Evolutionary conservation across 1,140 invertebrate genomes (phyloP).

Genomic region (Megalopta genalis): DNA sequence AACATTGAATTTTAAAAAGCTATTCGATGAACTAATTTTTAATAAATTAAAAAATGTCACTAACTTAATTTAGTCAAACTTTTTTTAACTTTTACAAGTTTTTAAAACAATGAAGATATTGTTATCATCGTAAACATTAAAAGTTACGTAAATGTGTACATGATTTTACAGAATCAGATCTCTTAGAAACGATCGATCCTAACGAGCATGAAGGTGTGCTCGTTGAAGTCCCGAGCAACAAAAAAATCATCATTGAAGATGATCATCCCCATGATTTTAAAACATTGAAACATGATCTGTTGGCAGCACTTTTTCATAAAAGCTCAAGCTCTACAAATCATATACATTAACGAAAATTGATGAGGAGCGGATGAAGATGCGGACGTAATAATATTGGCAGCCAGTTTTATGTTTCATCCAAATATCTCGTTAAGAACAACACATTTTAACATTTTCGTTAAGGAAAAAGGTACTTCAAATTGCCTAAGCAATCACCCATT

Average conservation of each 20-base stretch:
- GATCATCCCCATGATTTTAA: neutral
- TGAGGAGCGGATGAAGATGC: neutral
- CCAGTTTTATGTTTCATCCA: neutral
- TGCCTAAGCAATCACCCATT: too few species aligned
- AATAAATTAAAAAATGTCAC: too few species aligned
- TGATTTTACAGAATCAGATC: conserved; percentile 26
- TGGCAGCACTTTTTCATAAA: neutral
- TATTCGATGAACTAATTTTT: too few species aligned
- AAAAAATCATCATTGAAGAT: conserved; percentile 20
- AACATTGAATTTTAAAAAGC: too few species aligned
- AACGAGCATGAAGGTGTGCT: conserved; percentile 20
- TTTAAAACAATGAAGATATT: too few species aligned
- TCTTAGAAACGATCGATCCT: conserved; percentile 1
- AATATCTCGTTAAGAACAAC: too few species aligned
- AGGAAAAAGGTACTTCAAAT: too few species aligned
- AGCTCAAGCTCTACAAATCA: neutral
- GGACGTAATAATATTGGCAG: neutral
- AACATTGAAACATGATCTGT: neutral
- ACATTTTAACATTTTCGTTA: neutral
- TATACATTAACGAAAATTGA: neutral
- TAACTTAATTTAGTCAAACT: too few species aligned
- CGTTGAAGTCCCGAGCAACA: conserved; percentile 31
- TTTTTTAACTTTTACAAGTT: too few species aligned
- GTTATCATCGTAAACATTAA: too few species aligned
- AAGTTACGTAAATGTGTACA: conserved; percentile 4